These are phyloP conservation scores for Pseudochromis fuscus DNA, from an alignment of 2,797 vertebrate genomes.

Conservation along the genomic window DNA sequence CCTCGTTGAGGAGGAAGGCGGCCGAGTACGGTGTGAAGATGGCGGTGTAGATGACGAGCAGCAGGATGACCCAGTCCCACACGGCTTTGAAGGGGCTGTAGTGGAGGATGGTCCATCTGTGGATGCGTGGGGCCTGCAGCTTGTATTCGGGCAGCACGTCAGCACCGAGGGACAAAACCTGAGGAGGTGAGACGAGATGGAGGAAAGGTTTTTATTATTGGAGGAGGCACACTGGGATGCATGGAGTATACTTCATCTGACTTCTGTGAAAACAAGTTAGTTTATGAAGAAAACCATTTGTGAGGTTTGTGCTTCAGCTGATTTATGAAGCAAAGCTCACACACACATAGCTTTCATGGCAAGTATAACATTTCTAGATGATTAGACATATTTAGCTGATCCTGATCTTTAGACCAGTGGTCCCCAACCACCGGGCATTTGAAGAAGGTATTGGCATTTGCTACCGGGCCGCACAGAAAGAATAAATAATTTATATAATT, in stretches of 20 bases:
- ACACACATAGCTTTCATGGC: no score
- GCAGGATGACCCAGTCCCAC: conserved; percentile 99
- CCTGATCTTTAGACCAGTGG: no score
- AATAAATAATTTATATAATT: no score
- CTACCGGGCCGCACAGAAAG: no score
- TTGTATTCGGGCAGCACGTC: conserved; percentile 98
- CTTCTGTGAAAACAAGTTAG: not conserved
- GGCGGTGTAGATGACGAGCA: conserved; percentile 98
- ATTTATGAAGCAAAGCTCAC: no score
- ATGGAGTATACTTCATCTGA: no score
- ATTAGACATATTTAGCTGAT: no score
- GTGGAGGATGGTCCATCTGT: conserved; percentile 97
- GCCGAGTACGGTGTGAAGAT: conserved; percentile 98
- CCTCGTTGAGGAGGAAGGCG: conserved; percentile 96
- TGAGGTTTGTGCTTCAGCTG: not conserved
- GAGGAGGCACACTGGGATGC: no score
- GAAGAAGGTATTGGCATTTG: no score
- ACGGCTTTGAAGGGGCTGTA: conserved; percentile 99
- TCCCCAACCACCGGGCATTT: no score
- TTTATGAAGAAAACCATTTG: not conserved
- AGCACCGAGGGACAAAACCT: conserved; percentile 97
- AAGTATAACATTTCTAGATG: no score
- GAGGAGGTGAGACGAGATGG: not conserved
- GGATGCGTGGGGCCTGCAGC: conserved; percentile 95
- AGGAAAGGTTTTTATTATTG: not conserved